Percentiles rank a stretch among this genome's conserved stretches.
These are phyloP conservation scores for Drosophila basisetae DNA, from an alignment of 2,888 invertebrate genomes.

Conservation along the genomic window DNA sequence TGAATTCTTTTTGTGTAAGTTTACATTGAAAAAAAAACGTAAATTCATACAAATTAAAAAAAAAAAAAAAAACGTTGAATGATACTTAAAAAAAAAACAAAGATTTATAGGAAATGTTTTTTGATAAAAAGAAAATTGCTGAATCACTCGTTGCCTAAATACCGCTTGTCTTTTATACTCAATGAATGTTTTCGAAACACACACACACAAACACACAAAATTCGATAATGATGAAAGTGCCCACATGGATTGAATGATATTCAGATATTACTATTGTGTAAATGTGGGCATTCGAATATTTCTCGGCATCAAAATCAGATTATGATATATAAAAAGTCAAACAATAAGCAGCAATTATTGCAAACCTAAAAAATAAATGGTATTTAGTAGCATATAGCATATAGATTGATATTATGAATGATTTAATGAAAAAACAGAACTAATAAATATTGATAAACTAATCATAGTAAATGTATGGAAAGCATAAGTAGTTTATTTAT, in stretches of 20 bases:
- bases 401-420: conserved; percentile 14
- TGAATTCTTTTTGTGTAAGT: conserved; percentile 83
- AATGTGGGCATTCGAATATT: conserved; percentile 39
- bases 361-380: conserved; percentile 62
- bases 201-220: conserved; percentile 42
- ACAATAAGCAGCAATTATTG: conserved; percentile 78
- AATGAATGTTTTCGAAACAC: conserved; percentile 81
- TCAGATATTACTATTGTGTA: conserved; percentile 21
- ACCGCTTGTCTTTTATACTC: conserved; percentile 84
- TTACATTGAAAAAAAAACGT: conserved; percentile 53
- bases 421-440: conserved; percentile 10
- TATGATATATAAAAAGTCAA: conserved; percentile 59
- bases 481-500: conserved; percentile 42
- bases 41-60: conserved; percentile 58
- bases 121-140: conserved; percentile 77
- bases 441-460: conserved; percentile 26
- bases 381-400: conserved; percentile 69
- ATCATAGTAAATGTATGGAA: conserved; percentile 15
- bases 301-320: conserved; percentile 43
- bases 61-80: conserved; percentile 59
- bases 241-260: conserved; percentile 36
- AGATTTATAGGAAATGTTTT: conserved; percentile 77
- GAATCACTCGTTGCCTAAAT: conserved; percentile 85
- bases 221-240: conserved; percentile 39
- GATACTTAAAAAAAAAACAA: conserved; percentile 42